phyloP scores from a whole-genome alignment of 2,113 vertebrate genomes.

The Opisthocomus hoazin region DNA sequence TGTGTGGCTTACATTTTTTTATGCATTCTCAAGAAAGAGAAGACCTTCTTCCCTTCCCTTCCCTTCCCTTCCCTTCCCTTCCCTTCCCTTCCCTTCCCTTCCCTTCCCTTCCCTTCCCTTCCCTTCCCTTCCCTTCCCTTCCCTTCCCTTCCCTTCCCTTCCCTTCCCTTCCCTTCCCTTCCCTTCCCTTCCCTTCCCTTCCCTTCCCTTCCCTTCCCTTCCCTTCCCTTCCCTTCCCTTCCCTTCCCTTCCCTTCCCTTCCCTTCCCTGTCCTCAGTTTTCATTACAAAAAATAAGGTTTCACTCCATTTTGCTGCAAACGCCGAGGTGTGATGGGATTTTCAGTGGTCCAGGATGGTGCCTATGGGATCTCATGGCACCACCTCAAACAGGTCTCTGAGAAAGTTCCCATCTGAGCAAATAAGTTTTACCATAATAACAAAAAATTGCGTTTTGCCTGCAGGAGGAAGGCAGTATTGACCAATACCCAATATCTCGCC shows the following conservation, averaged over 20 bases:
- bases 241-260: too few relatives aligned
- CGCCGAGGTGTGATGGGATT: not conserved
- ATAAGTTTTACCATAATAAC: not conserved
- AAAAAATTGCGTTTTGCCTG: not conserved
- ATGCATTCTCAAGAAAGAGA: not conserved
- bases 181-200: not conserved
- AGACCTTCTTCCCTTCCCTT: not conserved
- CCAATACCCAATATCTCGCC: not conserved
- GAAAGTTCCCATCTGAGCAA: not conserved
- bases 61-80: not conserved
- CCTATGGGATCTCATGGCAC: not conserved
- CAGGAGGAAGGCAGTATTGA: not conserved
- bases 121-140: not conserved
- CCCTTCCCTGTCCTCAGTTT: not conserved
- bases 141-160: too few relatives aligned
- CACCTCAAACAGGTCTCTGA: not conserved
- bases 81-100: too few relatives aligned
- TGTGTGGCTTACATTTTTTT: not conserved
- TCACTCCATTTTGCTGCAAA: not conserved
- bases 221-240: too few relatives aligned
- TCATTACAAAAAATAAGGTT: not conserved
- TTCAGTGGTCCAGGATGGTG: not conserved
- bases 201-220: too few relatives aligned
- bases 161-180: not conserved
- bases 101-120: too few relatives aligned